These are phyloP conservation scores for Yponomeuta sedellus DNA, from an alignment of 2,888 invertebrate genomes.

Conservation along the genomic window DNA sequence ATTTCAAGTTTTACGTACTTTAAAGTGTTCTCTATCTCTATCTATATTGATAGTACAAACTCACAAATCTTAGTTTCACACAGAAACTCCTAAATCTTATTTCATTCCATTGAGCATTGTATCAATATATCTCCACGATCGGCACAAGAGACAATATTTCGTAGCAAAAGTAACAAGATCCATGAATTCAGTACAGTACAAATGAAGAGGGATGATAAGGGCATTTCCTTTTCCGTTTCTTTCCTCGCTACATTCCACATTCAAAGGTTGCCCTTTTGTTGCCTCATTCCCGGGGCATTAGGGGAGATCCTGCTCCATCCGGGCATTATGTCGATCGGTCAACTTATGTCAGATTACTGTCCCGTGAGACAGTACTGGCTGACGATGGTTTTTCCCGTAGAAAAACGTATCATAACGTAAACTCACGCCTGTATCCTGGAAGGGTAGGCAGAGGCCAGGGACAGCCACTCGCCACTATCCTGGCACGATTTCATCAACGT, in stretches of 20 bases:
- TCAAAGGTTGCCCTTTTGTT: not conserved
- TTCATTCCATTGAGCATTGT: slow-evolving; percentile 5
- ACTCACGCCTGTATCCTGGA: no score
- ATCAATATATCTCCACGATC: slow-evolving; percentile 12
- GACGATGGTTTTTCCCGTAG: not conserved
- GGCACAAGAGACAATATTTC: not conserved
- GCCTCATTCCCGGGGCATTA: not conserved
- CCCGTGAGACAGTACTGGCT: not conserved
- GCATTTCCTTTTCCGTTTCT: not conserved
- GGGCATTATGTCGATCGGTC: slow-evolving; percentile 3
- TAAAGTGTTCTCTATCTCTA: no score
- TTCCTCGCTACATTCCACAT: not conserved
- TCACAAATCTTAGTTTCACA: not conserved
- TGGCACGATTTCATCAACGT: no score
- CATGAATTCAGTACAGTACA: not conserved
- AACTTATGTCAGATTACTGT: not conserved
- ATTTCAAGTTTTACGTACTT: no score
- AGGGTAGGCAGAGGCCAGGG: no score
- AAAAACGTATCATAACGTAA: no score
- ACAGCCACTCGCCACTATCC: no score
- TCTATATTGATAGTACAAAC: not conserved
- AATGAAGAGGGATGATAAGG: not conserved
- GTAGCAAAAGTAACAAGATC: slow-evolving; percentile 15
- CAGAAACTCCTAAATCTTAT: not conserved
- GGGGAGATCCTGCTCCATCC: not conserved